phyloP scores from a whole-genome alignment of 2,113 vertebrate species.

The Lutjanus erythropterus region DNA sequence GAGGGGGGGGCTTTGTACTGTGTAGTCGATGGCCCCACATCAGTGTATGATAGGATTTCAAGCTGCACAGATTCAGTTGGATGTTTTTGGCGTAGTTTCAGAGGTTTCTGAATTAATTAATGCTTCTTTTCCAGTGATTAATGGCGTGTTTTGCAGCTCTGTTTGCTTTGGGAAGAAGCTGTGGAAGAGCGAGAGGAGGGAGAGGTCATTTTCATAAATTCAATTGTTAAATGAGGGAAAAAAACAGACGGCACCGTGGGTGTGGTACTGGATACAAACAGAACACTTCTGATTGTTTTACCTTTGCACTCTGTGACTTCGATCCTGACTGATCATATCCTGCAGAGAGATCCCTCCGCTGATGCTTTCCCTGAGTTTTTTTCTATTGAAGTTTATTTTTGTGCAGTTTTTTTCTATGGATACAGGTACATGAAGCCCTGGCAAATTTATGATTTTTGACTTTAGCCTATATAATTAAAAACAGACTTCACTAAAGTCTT shows the following conservation, averaged over 20 bases:
- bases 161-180: constrained; percentile 69
- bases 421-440: neutral
- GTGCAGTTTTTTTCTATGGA: neutral
- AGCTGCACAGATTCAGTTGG: constrained; percentile 50
- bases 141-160: constrained; percentile 54
- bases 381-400: neutral
- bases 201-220: constrained; percentile 39
- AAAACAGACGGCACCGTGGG: constrained; percentile 40
- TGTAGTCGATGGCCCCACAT: constrained; percentile 21
- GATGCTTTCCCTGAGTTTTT: neutral
- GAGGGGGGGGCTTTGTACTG: constrained; percentile 32
- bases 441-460: neutral
- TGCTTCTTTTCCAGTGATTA: constrained; percentile 50
- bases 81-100: constrained; percentile 51
- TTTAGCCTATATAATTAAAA: neutral
- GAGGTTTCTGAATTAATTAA: constrained; percentile 30
- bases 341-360: neutral
- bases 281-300: constrained; percentile 39
- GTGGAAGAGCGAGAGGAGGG: constrained; percentile 44
- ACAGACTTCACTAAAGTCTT: neutral
- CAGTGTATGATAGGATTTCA: constrained; percentile 58
- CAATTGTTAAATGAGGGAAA: constrained; percentile 63
- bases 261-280: constrained; percentile 35
- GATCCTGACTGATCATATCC: neutral
- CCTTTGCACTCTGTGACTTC: neutral